Evolutionary conservation across 1,140 invertebrate genomes (phyloP).

Genomic region (Sarcophaga peregrina): DNA sequence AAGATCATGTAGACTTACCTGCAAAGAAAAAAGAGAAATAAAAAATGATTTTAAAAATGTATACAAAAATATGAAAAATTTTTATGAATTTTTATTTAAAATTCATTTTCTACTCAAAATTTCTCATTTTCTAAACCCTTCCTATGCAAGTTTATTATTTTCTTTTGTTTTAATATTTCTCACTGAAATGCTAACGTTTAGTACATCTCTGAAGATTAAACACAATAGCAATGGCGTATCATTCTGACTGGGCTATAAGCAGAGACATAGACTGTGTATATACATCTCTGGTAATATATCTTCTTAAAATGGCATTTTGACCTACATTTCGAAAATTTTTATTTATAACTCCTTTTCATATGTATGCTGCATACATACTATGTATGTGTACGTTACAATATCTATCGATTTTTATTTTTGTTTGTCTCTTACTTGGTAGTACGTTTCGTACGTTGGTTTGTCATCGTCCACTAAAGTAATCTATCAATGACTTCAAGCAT

Average conservation of each 20-base stretch:
- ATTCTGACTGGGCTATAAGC: too few species aligned
- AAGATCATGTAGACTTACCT: background rate
- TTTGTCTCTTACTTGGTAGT: background rate
- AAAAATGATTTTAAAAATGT: background rate
- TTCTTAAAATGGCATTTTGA: conserved; percentile 27
- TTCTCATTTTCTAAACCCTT: background rate
- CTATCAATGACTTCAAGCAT: conserved; percentile 32
- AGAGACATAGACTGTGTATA: too few species aligned
- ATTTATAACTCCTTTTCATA: background rate
- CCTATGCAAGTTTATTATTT: background rate
- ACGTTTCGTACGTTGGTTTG: conserved; percentile 15
- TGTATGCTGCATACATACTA: background rate
- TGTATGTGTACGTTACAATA: background rate
- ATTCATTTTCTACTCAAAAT: background rate
- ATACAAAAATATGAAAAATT: too few species aligned
- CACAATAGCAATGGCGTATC: too few species aligned
- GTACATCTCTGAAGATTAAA: too few species aligned
- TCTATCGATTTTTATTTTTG: background rate
- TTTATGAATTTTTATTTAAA: too few species aligned
- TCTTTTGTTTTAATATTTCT: conserved; percentile 3
- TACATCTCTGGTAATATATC: conserved; percentile 19
- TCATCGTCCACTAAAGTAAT: conserved; percentile 34
- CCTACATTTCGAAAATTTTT: conserved; percentile 25
- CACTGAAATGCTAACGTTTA: too few species aligned
- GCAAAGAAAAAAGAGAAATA: conserved; percentile 5